Evolutionary conservation across 1,140 invertebrate genomes (phyloP).

Genomic region (Lucilia cuprina): DNA sequence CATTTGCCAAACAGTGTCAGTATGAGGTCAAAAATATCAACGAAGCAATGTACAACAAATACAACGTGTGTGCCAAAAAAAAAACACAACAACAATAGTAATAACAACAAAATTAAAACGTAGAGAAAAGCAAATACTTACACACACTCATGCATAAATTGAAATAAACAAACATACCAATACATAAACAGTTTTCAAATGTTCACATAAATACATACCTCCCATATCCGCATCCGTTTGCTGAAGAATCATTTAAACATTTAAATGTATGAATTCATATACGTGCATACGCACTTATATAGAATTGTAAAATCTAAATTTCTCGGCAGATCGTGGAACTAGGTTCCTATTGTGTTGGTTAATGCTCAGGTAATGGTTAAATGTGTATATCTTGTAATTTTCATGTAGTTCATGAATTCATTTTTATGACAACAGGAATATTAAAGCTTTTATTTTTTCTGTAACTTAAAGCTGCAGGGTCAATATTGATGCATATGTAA

Average conservation of each 20-base stretch:
- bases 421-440: too few species aligned
- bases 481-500: background rate
- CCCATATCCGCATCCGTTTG: too few species aligned
- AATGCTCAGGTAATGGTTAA: too few species aligned
- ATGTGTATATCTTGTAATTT: too few species aligned
- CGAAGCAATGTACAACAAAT: background rate
- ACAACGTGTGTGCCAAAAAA: background rate
- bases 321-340: too few species aligned
- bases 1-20: slow-evolving; percentile 34
- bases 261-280: background rate
- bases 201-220: background rate
- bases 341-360: too few species aligned
- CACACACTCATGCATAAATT: background rate
- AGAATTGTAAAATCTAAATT: too few species aligned
- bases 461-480: background rate
- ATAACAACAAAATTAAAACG: too few species aligned
- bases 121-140: background rate
- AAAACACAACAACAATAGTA: background rate
- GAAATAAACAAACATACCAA: background rate
- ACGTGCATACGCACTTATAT: background rate
- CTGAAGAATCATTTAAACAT: background rate
- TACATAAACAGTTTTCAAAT: background rate
- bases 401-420: too few species aligned
- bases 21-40: slow-evolving; percentile 34
- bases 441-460: too few species aligned